phyloP scores from a whole-genome alignment of 2,113 vertebrate genomes.

The Indicator maculatus region DNA sequence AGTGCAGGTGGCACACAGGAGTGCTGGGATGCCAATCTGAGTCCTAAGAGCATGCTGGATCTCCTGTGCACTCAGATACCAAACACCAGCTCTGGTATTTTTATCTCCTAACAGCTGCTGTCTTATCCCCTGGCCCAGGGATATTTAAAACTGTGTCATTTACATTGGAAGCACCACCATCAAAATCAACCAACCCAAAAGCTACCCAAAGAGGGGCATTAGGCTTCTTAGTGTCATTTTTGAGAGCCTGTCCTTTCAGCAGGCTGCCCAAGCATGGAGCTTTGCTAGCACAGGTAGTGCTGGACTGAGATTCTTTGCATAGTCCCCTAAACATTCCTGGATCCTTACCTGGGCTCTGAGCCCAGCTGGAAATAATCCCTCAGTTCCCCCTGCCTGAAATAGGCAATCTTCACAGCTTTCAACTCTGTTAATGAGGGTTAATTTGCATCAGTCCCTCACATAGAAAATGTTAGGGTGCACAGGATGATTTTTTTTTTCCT shows the following conservation, averaged over 20 bases:
- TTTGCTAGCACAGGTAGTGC: neutral
- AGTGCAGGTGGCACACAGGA: neutral
- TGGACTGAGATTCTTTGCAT: neutral
- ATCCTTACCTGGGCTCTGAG: neutral
- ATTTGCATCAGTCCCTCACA: neutral
- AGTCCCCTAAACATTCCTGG: neutral
- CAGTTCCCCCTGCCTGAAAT: neutral
- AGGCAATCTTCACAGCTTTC: neutral
- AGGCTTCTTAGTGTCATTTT: neutral
- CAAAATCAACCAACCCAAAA: neutral
- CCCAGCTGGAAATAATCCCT: too few species aligned
- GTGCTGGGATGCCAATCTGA: neutral
- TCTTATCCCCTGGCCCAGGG: neutral
- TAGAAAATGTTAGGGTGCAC: neutral
- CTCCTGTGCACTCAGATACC: neutral
- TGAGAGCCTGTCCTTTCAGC: neutral
- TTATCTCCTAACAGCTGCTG: neutral
- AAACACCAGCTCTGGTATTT: neutral
- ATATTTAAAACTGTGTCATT: neutral
- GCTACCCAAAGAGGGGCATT: neutral
- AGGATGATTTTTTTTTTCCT: neutral
- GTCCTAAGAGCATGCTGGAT: fast-evolving
- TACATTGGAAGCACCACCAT: neutral
- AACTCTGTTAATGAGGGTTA: neutral
- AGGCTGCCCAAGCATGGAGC: neutral